phyloP scores from a whole-genome alignment of 2,888 invertebrate species.

The Nephrotoma flavescens region DNA sequence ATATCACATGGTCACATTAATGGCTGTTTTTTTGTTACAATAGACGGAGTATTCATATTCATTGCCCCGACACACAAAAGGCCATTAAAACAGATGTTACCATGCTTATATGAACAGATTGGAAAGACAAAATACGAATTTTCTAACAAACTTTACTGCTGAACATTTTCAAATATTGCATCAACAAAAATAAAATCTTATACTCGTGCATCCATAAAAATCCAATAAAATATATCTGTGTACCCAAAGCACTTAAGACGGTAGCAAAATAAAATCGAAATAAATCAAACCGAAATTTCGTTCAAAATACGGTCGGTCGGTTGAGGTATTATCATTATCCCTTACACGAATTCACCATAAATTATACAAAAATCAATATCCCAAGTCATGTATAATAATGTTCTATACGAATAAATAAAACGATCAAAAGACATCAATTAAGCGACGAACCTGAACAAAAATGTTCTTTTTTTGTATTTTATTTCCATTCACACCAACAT shows the following conservation, averaged over 20 bases:
- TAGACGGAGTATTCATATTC: too few species aligned
- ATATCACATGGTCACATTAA: too few species aligned
- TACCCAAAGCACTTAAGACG: not conserved
- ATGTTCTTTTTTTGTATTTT: too few species aligned
- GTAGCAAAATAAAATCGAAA: not conserved
- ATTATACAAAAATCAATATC: not conserved
- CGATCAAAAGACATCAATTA: not conserved
- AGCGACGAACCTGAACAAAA: not conserved
- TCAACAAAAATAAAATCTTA: too few species aligned
- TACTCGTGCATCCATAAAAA: too few species aligned
- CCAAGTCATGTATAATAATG: not conserved
- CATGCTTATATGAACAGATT: too few species aligned
- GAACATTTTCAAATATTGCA: too few species aligned
- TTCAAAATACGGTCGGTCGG: not conserved
- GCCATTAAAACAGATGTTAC: too few species aligned
- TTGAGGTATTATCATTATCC: not conserved
- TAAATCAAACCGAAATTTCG: not conserved
- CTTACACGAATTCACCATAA: not conserved
- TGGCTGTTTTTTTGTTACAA: too few species aligned
- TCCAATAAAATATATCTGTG: not conserved
- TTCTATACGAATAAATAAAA: not conserved
- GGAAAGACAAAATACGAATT: too few species aligned
- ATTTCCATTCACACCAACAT: not conserved
- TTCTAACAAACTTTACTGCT: too few species aligned
- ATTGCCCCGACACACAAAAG: too few species aligned